Conservation (phyloP, 2,888 invertebrate species). For the Leptothorax acervorum region DNA sequence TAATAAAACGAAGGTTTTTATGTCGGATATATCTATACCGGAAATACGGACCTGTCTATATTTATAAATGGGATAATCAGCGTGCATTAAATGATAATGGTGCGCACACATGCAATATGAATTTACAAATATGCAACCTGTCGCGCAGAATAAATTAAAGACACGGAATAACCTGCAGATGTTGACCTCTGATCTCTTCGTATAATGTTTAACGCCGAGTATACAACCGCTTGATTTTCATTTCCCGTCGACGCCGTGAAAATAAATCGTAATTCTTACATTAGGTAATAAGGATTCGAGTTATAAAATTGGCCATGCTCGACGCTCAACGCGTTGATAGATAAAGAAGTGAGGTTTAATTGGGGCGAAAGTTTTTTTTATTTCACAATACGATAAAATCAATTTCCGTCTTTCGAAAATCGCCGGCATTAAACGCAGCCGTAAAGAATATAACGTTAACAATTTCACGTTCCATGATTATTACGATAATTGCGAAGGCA, state of each 20-base stretch:
- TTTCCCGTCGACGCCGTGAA: background rate
- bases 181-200: conserved; percentile 30
- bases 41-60: conserved; percentile 7
- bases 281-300: background rate
- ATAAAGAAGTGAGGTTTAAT: conserved; percentile 8
- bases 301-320: background rate
- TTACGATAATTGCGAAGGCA: background rate
- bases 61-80: conserved; percentile 8
- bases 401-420: conserved; percentile 33
- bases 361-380: conserved; percentile 29
- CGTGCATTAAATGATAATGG: conserved; percentile 5
- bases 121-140: conserved; percentile 35
- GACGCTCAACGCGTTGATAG: background rate
- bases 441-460: background rate
- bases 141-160: conserved; percentile 37
- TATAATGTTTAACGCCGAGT: background rate
- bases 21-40: background rate
- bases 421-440: background rate
- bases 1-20: background rate
- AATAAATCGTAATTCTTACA: background rate
- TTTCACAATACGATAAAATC: conserved; percentile 20
- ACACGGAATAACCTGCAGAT: conserved; percentile 1
- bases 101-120: conserved; percentile 26
- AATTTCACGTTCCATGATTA: conserved; percentile 7
- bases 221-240: background rate